phyloP scores from a whole-genome alignment of 2,797 vertebrate species.

The Siniperca undulata region DNA sequence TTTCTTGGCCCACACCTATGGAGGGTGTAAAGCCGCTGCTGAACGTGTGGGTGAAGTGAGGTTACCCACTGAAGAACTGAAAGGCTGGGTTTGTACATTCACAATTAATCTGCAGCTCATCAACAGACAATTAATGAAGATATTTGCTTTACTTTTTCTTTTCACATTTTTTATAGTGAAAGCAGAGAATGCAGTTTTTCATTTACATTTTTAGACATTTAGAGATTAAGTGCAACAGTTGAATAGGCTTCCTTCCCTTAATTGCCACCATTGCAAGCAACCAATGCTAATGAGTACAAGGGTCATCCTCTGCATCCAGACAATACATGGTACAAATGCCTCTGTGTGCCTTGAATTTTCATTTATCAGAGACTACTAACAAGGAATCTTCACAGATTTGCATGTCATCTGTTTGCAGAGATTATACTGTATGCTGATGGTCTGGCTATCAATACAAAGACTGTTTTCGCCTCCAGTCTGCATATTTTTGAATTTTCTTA shows the following conservation, averaged over 20 bases:
- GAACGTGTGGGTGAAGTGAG: slow-evolving; percentile 80
- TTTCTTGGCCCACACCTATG: slow-evolving; percentile 88
- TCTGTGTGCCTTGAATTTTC: slow-evolving; percentile 68
- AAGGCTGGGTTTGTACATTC: slow-evolving; percentile 17
- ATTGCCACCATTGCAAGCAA: slow-evolving; percentile 31
- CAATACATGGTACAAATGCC: slow-evolving; percentile 55
- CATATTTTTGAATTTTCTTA: slow-evolving; percentile 35
- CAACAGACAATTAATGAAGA: slow-evolving; percentile 7
- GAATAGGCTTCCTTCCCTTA: slow-evolving; percentile 31
- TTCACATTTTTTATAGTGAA: not conserved
- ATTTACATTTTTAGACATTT: slow-evolving; percentile 44
- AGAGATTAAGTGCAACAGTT: slow-evolving; percentile 27
- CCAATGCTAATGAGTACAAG: slow-evolving; percentile 50
- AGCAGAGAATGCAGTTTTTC: slow-evolving; percentile 1
- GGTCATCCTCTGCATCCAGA: slow-evolving; percentile 52
- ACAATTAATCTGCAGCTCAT: slow-evolving; percentile 33
- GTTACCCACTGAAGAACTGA: slow-evolving; percentile 67
- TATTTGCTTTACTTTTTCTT: slow-evolving; percentile 9
- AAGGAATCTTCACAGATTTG: slow-evolving; percentile 45
- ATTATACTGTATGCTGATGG: slow-evolving; percentile 21
- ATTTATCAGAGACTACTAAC: slow-evolving; percentile 45
- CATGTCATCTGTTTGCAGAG: slow-evolving; percentile 57
- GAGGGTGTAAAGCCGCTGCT: slow-evolving; percentile 74
- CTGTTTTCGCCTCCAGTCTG: slow-evolving; percentile 44
- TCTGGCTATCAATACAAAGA: slow-evolving; percentile 38